phyloP scores from a whole-genome alignment of 2,797 vertebrate genomes.

The Microcaecilia unicolor region DNA sequence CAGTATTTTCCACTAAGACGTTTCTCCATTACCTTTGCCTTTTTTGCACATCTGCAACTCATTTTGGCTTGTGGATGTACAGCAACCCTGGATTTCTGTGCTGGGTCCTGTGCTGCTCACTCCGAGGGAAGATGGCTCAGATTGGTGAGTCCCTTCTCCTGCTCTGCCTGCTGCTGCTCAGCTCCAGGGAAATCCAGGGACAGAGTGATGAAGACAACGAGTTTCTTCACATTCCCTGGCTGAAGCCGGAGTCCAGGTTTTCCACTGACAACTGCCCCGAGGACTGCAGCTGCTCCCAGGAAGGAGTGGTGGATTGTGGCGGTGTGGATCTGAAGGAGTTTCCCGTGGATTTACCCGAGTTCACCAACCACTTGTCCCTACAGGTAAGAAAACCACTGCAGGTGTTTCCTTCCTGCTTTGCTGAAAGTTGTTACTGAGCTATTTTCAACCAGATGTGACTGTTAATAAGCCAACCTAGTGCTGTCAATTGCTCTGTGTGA shows the following conservation, averaged over 20 bases:
- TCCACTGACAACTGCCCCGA: constrained; percentile 56
- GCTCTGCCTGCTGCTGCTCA: constrained; percentile 46
- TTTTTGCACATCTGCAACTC: too few relatives aligned
- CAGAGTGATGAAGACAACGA: constrained; percentile 50
- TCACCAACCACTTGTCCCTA: constrained; percentile 78
- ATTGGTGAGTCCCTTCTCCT: constrained; percentile 17
- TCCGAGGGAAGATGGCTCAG: not conserved
- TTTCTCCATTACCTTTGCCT: too few relatives aligned
- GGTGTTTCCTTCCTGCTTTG: too few relatives aligned
- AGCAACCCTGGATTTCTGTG: not conserved
- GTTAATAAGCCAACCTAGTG: too few relatives aligned
- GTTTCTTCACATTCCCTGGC: constrained; percentile 23
- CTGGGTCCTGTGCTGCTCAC: not conserved
- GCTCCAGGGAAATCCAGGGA: constrained; percentile 43
- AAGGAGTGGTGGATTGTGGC: constrained; percentile 84
- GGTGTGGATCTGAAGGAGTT: constrained; percentile 84
- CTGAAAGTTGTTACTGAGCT: too few relatives aligned
- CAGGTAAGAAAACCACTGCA: constrained; percentile 65
- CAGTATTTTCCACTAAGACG: not conserved
- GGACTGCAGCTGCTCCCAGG: constrained; percentile 75
- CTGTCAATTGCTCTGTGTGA: too few relatives aligned
- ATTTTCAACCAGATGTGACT: too few relatives aligned
- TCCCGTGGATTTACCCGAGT: constrained; percentile 63
- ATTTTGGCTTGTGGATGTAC: not conserved
- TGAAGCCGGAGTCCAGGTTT: not conserved